Base-by-base conservation (phyloP, 2,888 invertebrate species). In the Macrophya alboannulata region DNA sequence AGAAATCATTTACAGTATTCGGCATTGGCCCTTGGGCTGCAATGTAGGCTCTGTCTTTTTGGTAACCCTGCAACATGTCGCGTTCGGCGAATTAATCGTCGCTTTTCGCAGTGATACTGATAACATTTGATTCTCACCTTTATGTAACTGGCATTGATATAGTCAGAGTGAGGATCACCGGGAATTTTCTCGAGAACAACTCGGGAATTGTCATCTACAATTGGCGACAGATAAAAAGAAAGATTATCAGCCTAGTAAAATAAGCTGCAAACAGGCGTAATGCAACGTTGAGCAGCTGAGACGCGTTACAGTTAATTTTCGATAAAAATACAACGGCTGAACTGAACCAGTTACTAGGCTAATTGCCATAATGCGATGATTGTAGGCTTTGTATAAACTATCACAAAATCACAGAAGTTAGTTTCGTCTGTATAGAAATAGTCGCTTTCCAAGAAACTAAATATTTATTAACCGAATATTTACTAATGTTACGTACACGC, bases 151-250 rank as follows among this genome's bases (percentile, higher is more conserved):
- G 79, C 79, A n/a, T 79, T 79, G 6, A 79, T 79, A 37, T 79
- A 79, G 79, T 79, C 79, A 9, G 79, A 91, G 94, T 95, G 0
- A 95, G 95, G 90, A 95, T 95, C 17, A 95, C 95, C 87, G 21
- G 40, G 21, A 40, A 79, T 55, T 79, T 79, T 59, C 10, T 43
- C 25, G 4, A 79, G 79, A 31, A 79, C 43, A 21, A 79, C 79
- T 79, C 79, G 31, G 21, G 59, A 59, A 8, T 62, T 21, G 15
- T 79, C 79, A 59, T 79, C 79, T 79, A 25, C 12, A 6, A 9
- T n/a, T 72, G 21, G 21, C 21, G 10, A 0, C 2, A n/a, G 21
- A 21, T 43, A 1, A n/a, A n/a, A 51, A 51, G 5, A 9, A 72
- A 72, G 17, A 10, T n/a, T n/a, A n/a, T 72, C 1, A 43, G n/a